Conservation (phyloP, 2,888 invertebrate species). For the Heliconius ismenius region DNA sequence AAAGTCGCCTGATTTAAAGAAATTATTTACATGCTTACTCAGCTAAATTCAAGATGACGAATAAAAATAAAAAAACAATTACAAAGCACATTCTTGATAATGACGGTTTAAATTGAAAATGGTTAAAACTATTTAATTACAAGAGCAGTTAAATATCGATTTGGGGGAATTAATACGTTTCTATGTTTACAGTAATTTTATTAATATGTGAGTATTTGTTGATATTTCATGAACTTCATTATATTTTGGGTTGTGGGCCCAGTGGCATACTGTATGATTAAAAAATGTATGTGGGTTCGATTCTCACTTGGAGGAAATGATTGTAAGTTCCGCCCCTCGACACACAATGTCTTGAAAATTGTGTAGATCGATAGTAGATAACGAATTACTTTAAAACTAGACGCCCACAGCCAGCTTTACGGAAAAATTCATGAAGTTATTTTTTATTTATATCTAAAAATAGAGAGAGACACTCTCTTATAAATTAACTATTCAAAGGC, state of each 20-base stretch:
- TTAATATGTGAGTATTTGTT: slow-evolving; percentile 5
- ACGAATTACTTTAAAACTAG: too few relatives aligned
- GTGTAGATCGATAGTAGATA: too few relatives aligned
- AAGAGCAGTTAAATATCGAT: slow-evolving; percentile 5
- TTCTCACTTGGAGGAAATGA: too few relatives aligned
- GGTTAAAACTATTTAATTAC: background rate
- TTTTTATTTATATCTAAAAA: too few relatives aligned
- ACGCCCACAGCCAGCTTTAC: too few relatives aligned
- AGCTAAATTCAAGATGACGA: background rate
- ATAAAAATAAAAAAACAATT: background rate
- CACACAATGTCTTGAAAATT: too few relatives aligned
- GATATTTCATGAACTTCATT: background rate
- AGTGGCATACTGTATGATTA: background rate
- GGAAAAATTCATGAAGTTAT: too few relatives aligned
- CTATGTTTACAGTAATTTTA: background rate
- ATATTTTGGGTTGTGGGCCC: background rate
- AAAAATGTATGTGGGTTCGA: background rate
- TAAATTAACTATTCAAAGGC: too few relatives aligned
- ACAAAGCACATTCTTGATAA: background rate
- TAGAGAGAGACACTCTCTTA: too few relatives aligned
- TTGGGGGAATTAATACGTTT: background rate
- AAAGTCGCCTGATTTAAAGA: too few relatives aligned
- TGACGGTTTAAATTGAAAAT: background rate
- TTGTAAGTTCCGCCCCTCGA: too few relatives aligned
- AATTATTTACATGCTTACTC: too few relatives aligned